These are phyloP conservation scores for Thalpophila matura DNA, from an alignment of 2,888 invertebrate genomes.

Conservation along the genomic window DNA sequence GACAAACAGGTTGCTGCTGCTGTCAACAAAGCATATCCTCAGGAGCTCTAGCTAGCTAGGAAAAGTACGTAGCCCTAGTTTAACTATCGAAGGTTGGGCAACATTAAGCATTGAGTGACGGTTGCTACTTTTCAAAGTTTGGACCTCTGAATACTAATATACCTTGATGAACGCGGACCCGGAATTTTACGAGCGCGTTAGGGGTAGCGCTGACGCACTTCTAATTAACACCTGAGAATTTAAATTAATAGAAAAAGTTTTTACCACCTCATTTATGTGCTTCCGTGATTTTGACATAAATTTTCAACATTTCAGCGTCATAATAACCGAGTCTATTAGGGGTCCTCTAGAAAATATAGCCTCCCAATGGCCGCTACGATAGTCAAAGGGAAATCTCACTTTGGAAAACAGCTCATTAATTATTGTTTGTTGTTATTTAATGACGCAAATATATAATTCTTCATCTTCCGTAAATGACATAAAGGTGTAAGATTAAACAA, in stretches of 20 bases:
- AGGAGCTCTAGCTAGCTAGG: too few relatives aligned
- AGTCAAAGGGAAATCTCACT: too few relatives aligned
- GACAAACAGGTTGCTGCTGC: too few relatives aligned
- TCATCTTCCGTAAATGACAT: too few relatives aligned
- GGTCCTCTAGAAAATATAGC: too few relatives aligned
- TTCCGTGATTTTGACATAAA: neutral
- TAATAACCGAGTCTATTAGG: constrained; percentile 1
- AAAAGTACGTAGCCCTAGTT: constrained; percentile 45
- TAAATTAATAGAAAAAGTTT: constrained; percentile 55
- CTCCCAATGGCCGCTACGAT: too few relatives aligned
- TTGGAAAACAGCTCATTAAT: too few relatives aligned
- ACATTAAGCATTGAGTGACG: constrained; percentile 66
- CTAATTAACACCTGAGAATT: constrained; percentile 24
- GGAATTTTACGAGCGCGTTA: constrained; percentile 50
- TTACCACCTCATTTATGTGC: constrained; percentile 1
- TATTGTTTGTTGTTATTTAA: too few relatives aligned
- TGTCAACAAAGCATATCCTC: too few relatives aligned
- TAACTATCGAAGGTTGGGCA: constrained; percentile 52
- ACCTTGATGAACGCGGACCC: constrained; percentile 51
- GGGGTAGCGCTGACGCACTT: constrained; percentile 21
- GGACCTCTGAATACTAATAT: constrained; percentile 58
- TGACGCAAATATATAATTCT: too few relatives aligned
- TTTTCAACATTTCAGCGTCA: neutral
- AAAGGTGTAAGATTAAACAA: too few relatives aligned
- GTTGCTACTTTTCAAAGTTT: constrained; percentile 47